Evolutionary conservation across 2,888 invertebrate species (phyloP).

Genomic region (Euzetes globulus): DNA sequence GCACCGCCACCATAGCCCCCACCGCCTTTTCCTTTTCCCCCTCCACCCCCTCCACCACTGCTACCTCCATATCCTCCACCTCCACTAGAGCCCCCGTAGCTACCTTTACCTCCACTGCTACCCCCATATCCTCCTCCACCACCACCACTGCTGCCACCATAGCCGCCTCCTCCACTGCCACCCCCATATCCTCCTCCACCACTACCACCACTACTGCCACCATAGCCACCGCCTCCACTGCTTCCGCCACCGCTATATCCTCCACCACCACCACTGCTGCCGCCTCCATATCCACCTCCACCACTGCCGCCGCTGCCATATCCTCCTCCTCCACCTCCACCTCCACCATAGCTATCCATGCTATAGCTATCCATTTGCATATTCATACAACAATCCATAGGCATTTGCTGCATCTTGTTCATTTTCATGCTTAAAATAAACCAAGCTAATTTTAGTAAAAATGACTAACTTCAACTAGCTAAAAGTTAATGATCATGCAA

Average conservation of each 20-base stretch:
- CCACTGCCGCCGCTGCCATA: slow-evolving; percentile 24
- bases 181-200: background rate
- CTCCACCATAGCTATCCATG: background rate
- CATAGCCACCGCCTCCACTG: slow-evolving; percentile 27
- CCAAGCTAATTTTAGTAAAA: background rate
- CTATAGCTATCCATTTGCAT: background rate
- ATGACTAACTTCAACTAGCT: too few relatives aligned
- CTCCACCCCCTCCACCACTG: background rate
- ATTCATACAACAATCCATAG: background rate
- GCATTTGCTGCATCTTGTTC: background rate
- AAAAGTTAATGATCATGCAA: too few relatives aligned
- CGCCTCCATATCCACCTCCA: slow-evolving; percentile 11
- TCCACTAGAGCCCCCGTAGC: background rate
- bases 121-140: slow-evolving; percentile 24
- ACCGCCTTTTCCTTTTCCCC: background rate
- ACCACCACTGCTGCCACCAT: slow-evolving; percentile 21
- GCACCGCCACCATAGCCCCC: slow-evolving; percentile 3
- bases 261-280: slow-evolving; percentile 42
- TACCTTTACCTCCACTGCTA: background rate
- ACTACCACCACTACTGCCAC: slow-evolving; percentile 1
- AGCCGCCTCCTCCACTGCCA: background rate
- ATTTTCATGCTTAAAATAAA: background rate
- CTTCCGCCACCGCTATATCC: slow-evolving; percentile 12
- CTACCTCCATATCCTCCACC: slow-evolving; percentile 40
- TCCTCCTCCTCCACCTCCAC: slow-evolving; percentile 28